Conservation (phyloP, 2,888 invertebrate genomes). For the Diaperis boleti region DNA sequence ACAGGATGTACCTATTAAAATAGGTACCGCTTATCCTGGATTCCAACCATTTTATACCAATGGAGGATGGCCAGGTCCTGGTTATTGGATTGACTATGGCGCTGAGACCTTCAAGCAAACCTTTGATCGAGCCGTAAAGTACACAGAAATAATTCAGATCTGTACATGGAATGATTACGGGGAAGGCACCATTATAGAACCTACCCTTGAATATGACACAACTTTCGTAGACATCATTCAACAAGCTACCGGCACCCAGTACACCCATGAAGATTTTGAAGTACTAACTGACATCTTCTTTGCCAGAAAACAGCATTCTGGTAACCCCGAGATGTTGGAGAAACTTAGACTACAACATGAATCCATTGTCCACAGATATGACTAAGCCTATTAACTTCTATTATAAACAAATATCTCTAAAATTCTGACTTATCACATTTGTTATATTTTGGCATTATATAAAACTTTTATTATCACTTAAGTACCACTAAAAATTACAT, state of each 20-base stretch:
- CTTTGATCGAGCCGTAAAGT: slow-evolving; percentile 8
- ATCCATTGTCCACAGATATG: background rate
- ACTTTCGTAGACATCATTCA: slow-evolving; percentile 26
- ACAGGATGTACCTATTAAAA: slow-evolving; percentile 17
- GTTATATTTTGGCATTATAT: too few relatives aligned
- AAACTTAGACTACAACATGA: background rate
- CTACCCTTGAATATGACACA: slow-evolving; percentile 16
- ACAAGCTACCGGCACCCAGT: slow-evolving; percentile 51
- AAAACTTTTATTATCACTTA: too few relatives aligned
- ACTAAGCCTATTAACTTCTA: too few relatives aligned
- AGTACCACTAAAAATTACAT: too few relatives aligned
- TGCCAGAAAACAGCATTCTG: slow-evolving; percentile 10
- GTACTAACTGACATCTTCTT: slow-evolving; percentile 16
- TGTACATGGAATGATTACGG: too few relatives aligned
- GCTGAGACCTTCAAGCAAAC: slow-evolving; percentile 17
- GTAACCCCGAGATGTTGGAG: background rate
- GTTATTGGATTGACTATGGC: slow-evolving; percentile 10
- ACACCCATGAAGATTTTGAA: slow-evolving; percentile 15
- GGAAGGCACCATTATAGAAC: slow-evolving; percentile 32
- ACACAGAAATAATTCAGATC: too few relatives aligned
- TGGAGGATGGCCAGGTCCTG: slow-evolving; percentile 23
- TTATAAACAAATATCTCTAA: too few relatives aligned
- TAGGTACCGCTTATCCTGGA: slow-evolving; percentile 25
- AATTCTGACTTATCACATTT: too few relatives aligned
- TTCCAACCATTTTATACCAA: too few relatives aligned